Evolutionary conservation across 1,140 invertebrate genomes (phyloP).

Genomic region (Apis dorsata): DNA sequence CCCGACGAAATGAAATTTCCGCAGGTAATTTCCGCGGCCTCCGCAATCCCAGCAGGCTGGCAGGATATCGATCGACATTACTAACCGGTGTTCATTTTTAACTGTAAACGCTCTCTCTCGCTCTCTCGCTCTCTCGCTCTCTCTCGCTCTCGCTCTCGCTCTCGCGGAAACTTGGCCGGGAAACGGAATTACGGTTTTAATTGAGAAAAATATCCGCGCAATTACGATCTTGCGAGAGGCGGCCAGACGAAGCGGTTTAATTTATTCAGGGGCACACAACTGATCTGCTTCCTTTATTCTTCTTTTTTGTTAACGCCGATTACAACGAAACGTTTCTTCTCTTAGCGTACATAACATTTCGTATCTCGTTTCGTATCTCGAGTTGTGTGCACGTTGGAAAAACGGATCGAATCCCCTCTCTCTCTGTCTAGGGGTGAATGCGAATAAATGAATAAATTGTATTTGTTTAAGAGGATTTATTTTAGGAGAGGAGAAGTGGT

Average conservation of each 20-base stretch:
- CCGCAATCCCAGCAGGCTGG: conserved; percentile 27
- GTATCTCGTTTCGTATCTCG: too few relatives aligned
- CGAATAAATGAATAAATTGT: too few relatives aligned
- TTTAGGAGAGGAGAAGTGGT: too few relatives aligned
- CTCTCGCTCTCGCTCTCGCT: too few relatives aligned
- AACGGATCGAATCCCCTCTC: too few relatives aligned
- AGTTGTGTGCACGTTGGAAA: too few relatives aligned
- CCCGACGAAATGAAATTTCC: conserved; percentile 53
- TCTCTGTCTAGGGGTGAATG: too few relatives aligned
- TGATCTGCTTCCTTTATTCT: neutral
- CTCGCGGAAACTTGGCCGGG: neutral
- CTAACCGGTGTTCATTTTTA: conserved; percentile 34
- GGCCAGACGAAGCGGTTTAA: neutral
- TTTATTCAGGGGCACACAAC: neutral
- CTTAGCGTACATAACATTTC: too few relatives aligned
- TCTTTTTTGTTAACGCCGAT: neutral
- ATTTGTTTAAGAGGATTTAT: too few relatives aligned
- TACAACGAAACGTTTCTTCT: neutral
- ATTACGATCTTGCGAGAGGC: conserved; percentile 3
- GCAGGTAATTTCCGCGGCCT: conserved; percentile 48
- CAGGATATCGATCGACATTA: conserved; percentile 44
- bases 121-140: neutral
- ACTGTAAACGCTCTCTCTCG: neutral
- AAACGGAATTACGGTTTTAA: conserved; percentile 40
- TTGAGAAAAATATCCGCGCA: conserved; percentile 45